Conservation (phyloP, 2,797 vertebrate species). For the Danio kyathit region DNA sequence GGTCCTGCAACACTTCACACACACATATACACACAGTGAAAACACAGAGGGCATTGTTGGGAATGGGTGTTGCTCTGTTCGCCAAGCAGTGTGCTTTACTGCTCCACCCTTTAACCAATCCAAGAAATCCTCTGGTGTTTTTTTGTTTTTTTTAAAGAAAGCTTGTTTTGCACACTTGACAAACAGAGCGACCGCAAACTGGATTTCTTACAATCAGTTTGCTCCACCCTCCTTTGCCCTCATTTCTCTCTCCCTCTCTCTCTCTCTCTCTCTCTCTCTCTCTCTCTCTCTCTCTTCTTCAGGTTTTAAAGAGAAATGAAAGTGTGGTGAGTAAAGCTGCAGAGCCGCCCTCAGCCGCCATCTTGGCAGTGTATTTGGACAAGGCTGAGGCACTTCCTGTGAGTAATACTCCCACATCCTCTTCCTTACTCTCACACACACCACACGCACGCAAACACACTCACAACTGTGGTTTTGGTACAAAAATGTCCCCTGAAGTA, state of each 20-base stretch:
- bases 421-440: slow-evolving; percentile 14
- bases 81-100: neutral
- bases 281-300: slow-evolving; percentile 14
- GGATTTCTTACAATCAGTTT: neutral
- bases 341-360: slow-evolving; percentile 87
- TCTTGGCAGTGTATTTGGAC: slow-evolving; percentile 91
- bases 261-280: neutral
- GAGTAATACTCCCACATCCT: slow-evolving; percentile 72
- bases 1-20: slow-evolving; percentile 70
- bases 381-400: slow-evolving; percentile 94
- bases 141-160: neutral
- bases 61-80: slow-evolving; percentile 5
- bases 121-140: neutral
- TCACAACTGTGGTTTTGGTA: neutral
- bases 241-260: neutral
- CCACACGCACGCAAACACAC: neutral
- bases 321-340: slow-evolving; percentile 75
- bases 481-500: neutral
- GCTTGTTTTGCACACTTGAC: slow-evolving; percentile 1
- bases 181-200: slow-evolving; percentile 14
- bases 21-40: neutral
- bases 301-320: slow-evolving; percentile 88
- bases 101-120: slow-evolving; percentile 14
- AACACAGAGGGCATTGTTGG: neutral
- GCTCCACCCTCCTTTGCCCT: neutral